Base-by-base conservation (phyloP, 2,797 vertebrate genomes). In the Mustela erminea region DNA sequence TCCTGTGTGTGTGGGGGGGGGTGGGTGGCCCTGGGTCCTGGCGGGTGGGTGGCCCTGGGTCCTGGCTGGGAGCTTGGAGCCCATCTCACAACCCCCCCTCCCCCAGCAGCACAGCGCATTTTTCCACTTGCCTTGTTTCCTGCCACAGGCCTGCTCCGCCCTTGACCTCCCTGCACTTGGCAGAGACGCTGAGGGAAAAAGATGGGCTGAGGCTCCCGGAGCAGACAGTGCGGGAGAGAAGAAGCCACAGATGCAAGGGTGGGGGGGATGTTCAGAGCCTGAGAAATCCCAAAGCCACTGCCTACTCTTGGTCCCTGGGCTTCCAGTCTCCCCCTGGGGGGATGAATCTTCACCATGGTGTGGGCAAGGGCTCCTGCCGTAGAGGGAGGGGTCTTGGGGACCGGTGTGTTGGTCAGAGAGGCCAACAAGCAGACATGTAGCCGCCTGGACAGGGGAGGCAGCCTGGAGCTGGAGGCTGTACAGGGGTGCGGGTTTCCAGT, bases 41-140 rank as follows among this genome's bases (percentile, higher is more conserved):
- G 62, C 17, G 14, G 1, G 49, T 23, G 9, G 32, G 56, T 13
- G 38, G 52, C 52, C 74, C 46, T 43, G 29, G 56, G 72, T 80
- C 7, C 78, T 17, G 60, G 62, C 17, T 23, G 18, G 80, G 46
- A 95, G 29, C 43, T 38, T 15, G 32, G 68, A 80, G 29, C 35
- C 38, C 38, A 43, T 52, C 64, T 72, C 38, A 10, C 56, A 46
- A 5, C 18, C 35, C 25, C 8, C 13, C 41, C 35, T 13, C 41
- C 8, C 4, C 1, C 25, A 62, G 20, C 54, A 86, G 21, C 0
- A 3, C n/a, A 0, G 21, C 0, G 3, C n/a, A 0, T 35, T 29
- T 29, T 72, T 54, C 66, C 62, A 72, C 72, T 52, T 12, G 10
- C 35, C 32, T 88, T 81, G 13, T 49, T 77, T 87, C 49, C 23